phyloP scores from a whole-genome alignment of 2,113 vertebrate genomes.

The Dicrurus megarhynchus region DNA sequence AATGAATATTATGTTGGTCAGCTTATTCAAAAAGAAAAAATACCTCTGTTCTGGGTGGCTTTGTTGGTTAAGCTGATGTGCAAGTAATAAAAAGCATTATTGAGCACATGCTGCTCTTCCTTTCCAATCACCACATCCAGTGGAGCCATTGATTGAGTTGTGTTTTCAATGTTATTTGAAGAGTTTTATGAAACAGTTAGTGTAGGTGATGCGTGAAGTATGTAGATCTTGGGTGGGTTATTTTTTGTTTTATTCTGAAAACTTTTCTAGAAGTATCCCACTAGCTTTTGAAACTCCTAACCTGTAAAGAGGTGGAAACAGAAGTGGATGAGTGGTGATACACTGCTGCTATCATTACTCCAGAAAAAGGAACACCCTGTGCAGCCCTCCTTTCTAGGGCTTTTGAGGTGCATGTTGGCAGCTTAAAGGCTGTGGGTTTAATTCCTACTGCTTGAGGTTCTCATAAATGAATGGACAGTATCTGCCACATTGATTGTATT shows the following conservation, averaged over 20 bases:
- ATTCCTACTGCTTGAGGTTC: background rate
- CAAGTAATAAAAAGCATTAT: background rate
- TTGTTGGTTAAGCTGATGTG: slow-evolving; percentile 1
- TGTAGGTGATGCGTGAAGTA: background rate
- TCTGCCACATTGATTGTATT: background rate
- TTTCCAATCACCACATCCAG: background rate
- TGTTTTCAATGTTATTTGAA: background rate
- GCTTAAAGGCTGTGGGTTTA: background rate
- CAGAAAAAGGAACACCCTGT: background rate
- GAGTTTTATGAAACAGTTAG: background rate
- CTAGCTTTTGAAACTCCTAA: background rate
- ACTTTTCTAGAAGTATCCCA: background rate
- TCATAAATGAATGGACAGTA: background rate
- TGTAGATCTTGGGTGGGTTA: background rate
- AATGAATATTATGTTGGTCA: background rate
- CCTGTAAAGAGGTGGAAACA: background rate
- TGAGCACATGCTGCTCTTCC: background rate
- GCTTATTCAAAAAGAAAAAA: background rate
- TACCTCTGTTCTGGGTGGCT: background rate
- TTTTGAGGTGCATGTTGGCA: background rate
- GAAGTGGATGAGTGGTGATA: background rate
- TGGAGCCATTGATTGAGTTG: background rate
- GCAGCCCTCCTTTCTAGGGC: background rate
- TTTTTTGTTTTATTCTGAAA: background rate
- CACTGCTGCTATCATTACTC: background rate